Evolutionary conservation across 2,888 invertebrate genomes (phyloP), one percentile per base, ranked within the genome.

Genomic region (Arrhopalites spinosus): DNA sequence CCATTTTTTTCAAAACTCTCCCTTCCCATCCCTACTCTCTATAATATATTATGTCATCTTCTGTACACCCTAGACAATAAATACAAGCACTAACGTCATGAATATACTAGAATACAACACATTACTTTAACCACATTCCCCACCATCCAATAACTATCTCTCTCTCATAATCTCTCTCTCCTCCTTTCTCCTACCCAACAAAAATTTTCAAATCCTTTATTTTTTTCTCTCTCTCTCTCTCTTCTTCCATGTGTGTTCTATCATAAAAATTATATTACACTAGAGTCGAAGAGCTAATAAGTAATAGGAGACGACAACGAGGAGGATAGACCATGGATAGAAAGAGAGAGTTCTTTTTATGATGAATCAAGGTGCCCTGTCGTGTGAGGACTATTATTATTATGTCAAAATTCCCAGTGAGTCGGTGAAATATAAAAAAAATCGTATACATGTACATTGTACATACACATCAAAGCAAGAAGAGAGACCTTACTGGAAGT

Each of bases 381-480:
- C 59, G 77, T 29, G 77, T 45, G 30, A 66, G 45, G 69, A 36
- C 77, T 67, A 77, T 77, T 77, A 77, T 74, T 66, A 74, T 43
- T 66, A 70, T 67, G 64, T 63, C 63, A 64, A 45, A n/a, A 64
- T 64, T 63, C 25, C 36, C 23, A 15, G 47, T 23, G 25, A 61
- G 45, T 25, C 63, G 47, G 61, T 45, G 45, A 63, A 64, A 45
- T 63, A 63, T 13, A 72, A 64, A 59, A 71, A 36, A 69, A 43
- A 74, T 36, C 66, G 23, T 66, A 25, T 67, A 43, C 20, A 64
- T 74, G 56, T 53, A 64, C 64, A 73, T 30, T 64, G 64, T 50
- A n/a, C n/a, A n/a, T n/a, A n/a, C n/a, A n/a, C n/a, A n/a, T n/a
- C n/a, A n/a, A n/a, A n/a, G n/a, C n/a, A n/a, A 63, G 36, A 74